These are phyloP conservation scores for Sus scrofa DNA, from an alignment of 2,113 vertebrate genomes.

Conservation along the genomic window DNA sequence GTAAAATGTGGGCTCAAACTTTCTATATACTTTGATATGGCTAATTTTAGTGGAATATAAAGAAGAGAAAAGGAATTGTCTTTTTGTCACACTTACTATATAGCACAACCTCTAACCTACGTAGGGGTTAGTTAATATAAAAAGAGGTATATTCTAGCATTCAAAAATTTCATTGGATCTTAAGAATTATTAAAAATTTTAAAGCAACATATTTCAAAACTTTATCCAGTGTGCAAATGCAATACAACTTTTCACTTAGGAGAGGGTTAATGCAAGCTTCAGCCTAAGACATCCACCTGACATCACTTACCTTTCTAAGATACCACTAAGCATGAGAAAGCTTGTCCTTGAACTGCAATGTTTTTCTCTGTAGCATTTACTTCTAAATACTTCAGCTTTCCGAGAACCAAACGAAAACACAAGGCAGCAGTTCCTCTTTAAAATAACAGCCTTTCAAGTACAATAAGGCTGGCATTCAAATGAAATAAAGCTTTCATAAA, in stretches of 20 bases:
- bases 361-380: not conserved
- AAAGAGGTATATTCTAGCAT: not conserved
- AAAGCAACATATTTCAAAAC: slow-evolving; percentile 30
- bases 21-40: not conserved
- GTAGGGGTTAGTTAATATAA: not conserved
- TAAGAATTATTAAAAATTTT: not conserved
- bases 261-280: not conserved
- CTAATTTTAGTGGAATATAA: slow-evolving; percentile 24
- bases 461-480: not conserved
- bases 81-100: not conserved
- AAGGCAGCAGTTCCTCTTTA: not conserved
- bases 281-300: not conserved
- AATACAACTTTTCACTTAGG: not conserved
- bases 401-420: slow-evolving; percentile 10
- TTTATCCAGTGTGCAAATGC: not conserved
- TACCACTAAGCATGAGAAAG: not conserved
- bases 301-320: not conserved
- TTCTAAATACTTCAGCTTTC: not conserved
- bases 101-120: not conserved
- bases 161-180: not conserved
- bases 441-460: slow-evolving; percentile 1
- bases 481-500: not conserved
- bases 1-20: not conserved
- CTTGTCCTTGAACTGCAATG: not conserved
- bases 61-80: not conserved